phyloP scores from a whole-genome alignment of 1,140 invertebrate genomes.

The Drosophila equinoxialis region DNA sequence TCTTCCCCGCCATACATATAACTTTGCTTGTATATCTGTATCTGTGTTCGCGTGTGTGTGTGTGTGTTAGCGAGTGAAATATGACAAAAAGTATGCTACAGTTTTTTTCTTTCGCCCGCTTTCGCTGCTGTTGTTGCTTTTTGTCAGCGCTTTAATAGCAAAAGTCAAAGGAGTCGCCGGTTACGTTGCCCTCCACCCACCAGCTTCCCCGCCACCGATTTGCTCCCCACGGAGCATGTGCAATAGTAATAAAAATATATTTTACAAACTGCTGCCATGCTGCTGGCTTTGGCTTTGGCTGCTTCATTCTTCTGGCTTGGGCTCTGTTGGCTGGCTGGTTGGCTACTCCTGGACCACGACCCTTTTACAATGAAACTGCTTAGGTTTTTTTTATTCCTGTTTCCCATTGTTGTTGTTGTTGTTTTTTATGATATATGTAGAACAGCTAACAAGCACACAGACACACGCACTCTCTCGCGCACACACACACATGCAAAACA shows the following conservation, averaged over 20 bases:
- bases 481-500: conserved; percentile 62
- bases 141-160: conserved; percentile 73
- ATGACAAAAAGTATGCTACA: conserved; percentile 77
- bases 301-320: neutral
- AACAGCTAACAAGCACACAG: conserved; percentile 61
- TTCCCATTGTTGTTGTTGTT: conserved; percentile 44
- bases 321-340: neutral
- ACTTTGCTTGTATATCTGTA: conserved; percentile 24
- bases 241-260: conserved; percentile 80
- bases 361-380: conserved; percentile 63
- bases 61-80: conserved; percentile 59
- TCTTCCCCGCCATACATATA: neutral
- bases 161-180: conserved; percentile 54
- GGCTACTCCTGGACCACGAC: conserved; percentile 36
- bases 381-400: conserved; percentile 52
- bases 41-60: conserved; percentile 8
- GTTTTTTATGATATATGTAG: conserved; percentile 73
- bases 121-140: conserved; percentile 46
- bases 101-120: conserved; percentile 44
- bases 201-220: neutral
- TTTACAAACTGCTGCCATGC: conserved; percentile 73
- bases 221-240: conserved; percentile 20
- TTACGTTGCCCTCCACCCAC: conserved; percentile 1
- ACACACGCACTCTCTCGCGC: neutral
- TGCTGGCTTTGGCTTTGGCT: conserved; percentile 20